These are phyloP conservation scores for Dicerorhinus sumatrensis DNA, from an alignment of 2,113 vertebrate genomes.

Conservation along the genomic window DNA sequence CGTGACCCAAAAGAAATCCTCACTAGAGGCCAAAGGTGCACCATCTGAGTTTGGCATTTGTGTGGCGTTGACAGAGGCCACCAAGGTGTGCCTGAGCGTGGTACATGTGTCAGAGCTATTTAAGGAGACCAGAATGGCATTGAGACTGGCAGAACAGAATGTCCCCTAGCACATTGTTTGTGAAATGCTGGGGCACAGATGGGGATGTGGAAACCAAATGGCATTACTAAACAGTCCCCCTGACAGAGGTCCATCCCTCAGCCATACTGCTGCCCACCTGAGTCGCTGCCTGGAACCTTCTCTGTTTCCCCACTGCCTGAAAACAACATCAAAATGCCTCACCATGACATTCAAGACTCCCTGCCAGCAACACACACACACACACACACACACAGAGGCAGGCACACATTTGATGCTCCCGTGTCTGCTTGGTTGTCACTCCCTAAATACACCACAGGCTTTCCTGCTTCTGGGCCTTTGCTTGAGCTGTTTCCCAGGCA, in stretches of 20 bases:
- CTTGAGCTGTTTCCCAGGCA: background rate
- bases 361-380: too few relatives aligned
- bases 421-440: background rate
- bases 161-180: background rate
- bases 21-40: background rate
- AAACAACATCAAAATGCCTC: background rate
- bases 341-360: background rate
- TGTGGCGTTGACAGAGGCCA: background rate
- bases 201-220: background rate
- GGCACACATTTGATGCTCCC: background rate
- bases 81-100: background rate
- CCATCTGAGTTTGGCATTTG: background rate
- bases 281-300: background rate
- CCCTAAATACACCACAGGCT: background rate
- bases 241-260: background rate
- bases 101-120: background rate
- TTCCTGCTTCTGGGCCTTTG: background rate
- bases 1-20: background rate
- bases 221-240: background rate
- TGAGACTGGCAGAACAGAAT: background rate
- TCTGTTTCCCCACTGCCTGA: background rate
- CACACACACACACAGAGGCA: too few relatives aligned
- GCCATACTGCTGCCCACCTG: background rate
- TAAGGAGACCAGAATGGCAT: background rate
- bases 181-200: background rate